phyloP scores from a whole-genome alignment of 1,140 invertebrate species.

The Hypothenemus hampei region DNA sequence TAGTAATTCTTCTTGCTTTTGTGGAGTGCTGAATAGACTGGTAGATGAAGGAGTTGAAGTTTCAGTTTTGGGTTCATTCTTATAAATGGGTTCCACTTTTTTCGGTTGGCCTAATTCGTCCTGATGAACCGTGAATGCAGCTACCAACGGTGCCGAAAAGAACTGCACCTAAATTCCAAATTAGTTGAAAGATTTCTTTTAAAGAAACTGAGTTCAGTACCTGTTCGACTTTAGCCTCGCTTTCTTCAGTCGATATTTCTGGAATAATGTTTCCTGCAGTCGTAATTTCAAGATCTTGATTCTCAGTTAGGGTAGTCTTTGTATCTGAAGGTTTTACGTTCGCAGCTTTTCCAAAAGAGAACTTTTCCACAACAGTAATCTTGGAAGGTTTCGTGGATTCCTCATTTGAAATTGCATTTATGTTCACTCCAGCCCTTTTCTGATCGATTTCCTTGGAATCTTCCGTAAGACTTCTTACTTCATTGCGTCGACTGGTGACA shows the following conservation, averaged over 20 bases:
- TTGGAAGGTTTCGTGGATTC: conserved; percentile 8
- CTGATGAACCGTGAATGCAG: conserved; percentile 77
- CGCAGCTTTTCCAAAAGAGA: conserved; percentile 4
- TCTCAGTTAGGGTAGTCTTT: background rate
- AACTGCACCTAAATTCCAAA: conserved; percentile 64
- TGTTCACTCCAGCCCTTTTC: conserved; percentile 1
- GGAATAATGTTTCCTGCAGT: conserved; percentile 51
- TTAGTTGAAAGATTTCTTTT: background rate
- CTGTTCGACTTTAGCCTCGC: conserved; percentile 60
- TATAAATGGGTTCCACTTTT: conserved; percentile 66
- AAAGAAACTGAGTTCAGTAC: conserved; percentile 44
- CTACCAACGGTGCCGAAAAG: conserved; percentile 70
- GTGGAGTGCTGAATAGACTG: conserved; percentile 24
- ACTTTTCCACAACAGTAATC: conserved; percentile 4
- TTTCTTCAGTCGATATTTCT: conserved; percentile 56
- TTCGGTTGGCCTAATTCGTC: conserved; percentile 69
- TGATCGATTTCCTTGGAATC: background rate
- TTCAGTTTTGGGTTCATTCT: conserved; percentile 31
- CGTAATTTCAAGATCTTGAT: background rate
- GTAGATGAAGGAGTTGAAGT: background rate
- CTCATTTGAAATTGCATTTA: conserved; percentile 6
- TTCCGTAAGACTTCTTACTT: too few species aligned
- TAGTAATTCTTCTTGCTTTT: conserved; percentile 64
- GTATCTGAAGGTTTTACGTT: conserved; percentile 7
- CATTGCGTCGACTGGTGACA: too few species aligned